Base-by-base conservation (phyloP, 2,113 vertebrate species). In the Osmerus eperlanus region DNA sequence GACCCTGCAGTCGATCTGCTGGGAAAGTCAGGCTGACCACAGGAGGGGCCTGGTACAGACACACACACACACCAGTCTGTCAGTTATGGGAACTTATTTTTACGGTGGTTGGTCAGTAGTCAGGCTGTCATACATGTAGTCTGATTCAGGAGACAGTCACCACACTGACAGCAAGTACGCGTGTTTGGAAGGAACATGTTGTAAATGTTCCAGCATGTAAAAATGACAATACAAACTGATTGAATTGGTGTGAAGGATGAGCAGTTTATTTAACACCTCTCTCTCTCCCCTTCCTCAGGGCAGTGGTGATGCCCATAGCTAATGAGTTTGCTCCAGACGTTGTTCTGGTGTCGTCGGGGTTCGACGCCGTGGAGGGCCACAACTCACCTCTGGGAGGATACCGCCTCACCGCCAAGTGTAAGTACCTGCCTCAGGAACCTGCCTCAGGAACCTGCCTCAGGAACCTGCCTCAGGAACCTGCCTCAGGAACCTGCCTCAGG, bases 251-350 rank as follows among this genome's bases (percentile, higher is more conserved):
- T 41, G 1, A 6, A 47, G 41, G 9, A 47, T 47, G 13, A 29
- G 15, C 3, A 15, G 25, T 28, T 29, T 4, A 14, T 18, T 23
- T 23, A 14, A 62, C 3, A n/a, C 12, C 29, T 29, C 4, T 4
- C 54, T 54, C 65, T 53, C n/a, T 60, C n/a, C n/a, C 77, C 72
- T n/a, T 71, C 76, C 55, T 73, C 93, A 96, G 97, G 81, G 95
- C 94, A 1, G 94, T 98, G 76, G 95, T 98, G 76, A 97, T 98
- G 95, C 97, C 97, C 0, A 95, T 98, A 7, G 96, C 97, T 71
- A 94, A 92, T 0, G 96, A 98, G 86, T 98, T 98, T 71, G 93
- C 95, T 65, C 97, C 97, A 0, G 97, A 98, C 0, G 86, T 98
- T 72, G 96, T 98, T 80, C 92, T 98, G 89, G 97, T 98, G 19